Evolutionary conservation across 2,888 invertebrate species (phyloP).

Genomic region (Alcis repandata): DNA sequence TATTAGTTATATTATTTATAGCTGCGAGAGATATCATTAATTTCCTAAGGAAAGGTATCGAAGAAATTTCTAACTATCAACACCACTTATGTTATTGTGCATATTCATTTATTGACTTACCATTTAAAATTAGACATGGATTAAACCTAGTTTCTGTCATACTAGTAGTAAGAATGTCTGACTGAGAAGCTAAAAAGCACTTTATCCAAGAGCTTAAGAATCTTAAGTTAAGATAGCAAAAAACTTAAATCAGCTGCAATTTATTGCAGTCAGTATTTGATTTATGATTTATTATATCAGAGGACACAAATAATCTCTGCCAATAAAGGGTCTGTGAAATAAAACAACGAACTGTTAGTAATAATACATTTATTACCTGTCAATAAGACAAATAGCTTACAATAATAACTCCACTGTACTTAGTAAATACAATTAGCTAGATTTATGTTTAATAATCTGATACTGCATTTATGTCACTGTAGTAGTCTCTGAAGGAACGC

Average conservation of each 20-base stretch:
- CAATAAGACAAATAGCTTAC: constrained; percentile 83
- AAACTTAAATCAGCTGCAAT: too few species aligned
- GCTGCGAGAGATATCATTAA: not conserved
- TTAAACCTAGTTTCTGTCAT: too few species aligned
- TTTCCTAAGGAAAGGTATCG: constrained; percentile 1
- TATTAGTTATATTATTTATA: constrained; percentile 12
- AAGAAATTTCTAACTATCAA: not conserved
- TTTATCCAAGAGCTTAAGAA: too few species aligned
- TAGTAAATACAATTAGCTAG: constrained; percentile 86
- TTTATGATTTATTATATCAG: too few species aligned
- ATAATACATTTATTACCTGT: constrained; percentile 83
- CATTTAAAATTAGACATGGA: too few species aligned
- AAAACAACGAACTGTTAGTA: constrained; percentile 69
- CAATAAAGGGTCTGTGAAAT: constrained; percentile 10
- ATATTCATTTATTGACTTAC: too few species aligned
- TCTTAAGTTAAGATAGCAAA: too few species aligned
- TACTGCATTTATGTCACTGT: constrained; percentile 66
- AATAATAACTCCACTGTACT: constrained; percentile 80
- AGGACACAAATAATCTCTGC: not conserved
- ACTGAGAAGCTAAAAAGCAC: too few species aligned
- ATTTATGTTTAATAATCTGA: constrained; percentile 63
- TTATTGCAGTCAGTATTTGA: too few species aligned
- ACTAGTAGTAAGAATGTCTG: too few species aligned
- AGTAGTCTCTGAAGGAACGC: constrained; percentile 71
- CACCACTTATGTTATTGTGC: not conserved